Conservation (phyloP, 2,113 vertebrate species). For the Hyperoodon ampullatus region DNA sequence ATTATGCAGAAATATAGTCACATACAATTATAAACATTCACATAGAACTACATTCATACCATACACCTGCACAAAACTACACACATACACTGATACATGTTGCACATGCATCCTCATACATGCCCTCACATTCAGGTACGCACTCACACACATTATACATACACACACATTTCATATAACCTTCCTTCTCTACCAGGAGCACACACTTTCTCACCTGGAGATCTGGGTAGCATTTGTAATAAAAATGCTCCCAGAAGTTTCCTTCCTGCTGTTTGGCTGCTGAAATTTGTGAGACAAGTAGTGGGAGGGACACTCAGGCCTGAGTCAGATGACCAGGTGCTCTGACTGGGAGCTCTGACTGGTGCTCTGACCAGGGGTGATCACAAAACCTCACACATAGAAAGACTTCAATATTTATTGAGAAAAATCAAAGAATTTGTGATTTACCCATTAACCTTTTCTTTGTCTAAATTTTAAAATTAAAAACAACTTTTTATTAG, state of each 20-base stretch:
- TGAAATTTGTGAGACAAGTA: neutral
- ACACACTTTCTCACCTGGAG: neutral
- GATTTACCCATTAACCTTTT: neutral
- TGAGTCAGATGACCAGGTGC: neutral
- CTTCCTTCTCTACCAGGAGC: neutral
- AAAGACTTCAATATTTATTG: neutral
- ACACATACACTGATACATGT: neutral
- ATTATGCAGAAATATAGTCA: neutral
- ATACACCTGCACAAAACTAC: neutral
- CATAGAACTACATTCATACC: neutral
- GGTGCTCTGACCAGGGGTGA: neutral
- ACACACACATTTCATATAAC: neutral
- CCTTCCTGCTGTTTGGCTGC: neutral
- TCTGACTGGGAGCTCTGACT: neutral
- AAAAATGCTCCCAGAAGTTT: neutral
- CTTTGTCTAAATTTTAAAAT: slow-evolving; percentile 23
- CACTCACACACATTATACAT: neutral
- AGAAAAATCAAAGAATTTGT: neutral
- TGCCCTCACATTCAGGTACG: neutral
- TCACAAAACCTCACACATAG: neutral
- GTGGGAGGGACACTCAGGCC: neutral
- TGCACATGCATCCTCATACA: neutral
- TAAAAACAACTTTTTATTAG: neutral
- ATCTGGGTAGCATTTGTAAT: neutral
- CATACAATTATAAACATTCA: neutral